These are phyloP conservation scores for Dimorphilus gyrociliatus DNA, from an alignment of 2,888 invertebrate species.

Conservation along the genomic window DNA sequence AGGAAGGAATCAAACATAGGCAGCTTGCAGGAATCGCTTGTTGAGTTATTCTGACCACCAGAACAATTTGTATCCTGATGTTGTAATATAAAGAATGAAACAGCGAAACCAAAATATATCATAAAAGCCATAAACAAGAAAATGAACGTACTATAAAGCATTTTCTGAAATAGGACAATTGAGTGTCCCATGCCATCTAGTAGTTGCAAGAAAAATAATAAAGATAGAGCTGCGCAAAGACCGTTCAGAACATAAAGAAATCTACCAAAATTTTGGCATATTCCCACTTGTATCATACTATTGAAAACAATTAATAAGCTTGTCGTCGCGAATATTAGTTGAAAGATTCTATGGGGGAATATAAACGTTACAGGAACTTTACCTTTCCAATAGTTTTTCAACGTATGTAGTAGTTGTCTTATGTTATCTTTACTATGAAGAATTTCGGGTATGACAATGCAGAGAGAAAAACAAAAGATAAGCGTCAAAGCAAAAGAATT, in stretches of 20 bases:
- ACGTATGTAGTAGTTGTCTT: background rate
- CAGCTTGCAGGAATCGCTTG: too few species aligned
- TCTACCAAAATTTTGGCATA: background rate
- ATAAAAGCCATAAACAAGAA: constrained; percentile 3
- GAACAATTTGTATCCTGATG: too few species aligned
- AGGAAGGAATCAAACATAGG: background rate
- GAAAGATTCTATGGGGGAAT: constrained; percentile 2
- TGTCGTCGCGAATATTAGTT: constrained; percentile 1
- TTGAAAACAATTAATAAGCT: too few species aligned
- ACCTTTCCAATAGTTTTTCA: background rate
- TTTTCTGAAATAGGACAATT: constrained; percentile 2
- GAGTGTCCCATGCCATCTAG: constrained; percentile 1
- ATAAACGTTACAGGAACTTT: constrained; percentile 3
- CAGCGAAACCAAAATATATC: constrained; percentile 2
- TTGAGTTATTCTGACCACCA: too few species aligned
- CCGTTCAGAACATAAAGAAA: background rate
- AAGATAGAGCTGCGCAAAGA: background rate
- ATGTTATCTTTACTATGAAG: constrained; percentile 2
- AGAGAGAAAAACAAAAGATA: background rate
- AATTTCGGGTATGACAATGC: constrained; percentile 1
- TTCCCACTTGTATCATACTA: background rate
- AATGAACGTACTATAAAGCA: constrained; percentile 1
- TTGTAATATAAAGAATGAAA: constrained; percentile 3
- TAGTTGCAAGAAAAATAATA: constrained; percentile 3
- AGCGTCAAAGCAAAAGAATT: background rate